A percentile compares a stretch with the other conserved stretches of the same genome.
phyloP scores from a whole-genome alignment of 2,797 vertebrate species.

The Halcyon leucocephala region DNA sequence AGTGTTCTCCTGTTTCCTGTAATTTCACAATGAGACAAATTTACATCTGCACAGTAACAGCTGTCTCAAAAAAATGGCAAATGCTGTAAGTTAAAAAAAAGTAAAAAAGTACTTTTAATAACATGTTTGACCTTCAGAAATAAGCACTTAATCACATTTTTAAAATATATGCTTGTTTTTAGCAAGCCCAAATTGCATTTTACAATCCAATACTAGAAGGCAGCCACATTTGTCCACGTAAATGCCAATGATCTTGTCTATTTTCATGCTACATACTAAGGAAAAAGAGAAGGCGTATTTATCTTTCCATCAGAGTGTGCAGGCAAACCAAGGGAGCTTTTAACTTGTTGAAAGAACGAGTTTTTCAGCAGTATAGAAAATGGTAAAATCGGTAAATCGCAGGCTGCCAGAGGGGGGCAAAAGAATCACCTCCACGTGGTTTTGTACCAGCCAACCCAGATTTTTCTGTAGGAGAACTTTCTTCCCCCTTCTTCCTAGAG shows the following conservation, averaged over 20 bases:
- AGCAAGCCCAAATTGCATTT: neutral
- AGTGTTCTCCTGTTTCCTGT: neutral
- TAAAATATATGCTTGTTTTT: neutral
- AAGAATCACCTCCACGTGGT: neutral
- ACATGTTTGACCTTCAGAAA: conserved; percentile 1
- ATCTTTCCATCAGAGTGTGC: neutral
- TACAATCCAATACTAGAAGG: neutral
- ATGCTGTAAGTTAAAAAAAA: neutral
- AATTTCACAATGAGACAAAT: neutral
- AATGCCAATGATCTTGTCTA: neutral
- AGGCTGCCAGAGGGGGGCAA: neutral
- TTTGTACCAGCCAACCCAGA: neutral
- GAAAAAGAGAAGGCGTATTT: neutral
- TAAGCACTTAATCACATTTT: neutral
- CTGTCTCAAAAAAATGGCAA: neutral
- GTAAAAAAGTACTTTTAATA: neutral
- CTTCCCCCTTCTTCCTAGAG: neutral
- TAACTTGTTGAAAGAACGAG: neutral
- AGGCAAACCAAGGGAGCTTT: neutral
- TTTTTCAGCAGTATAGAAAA: neutral
- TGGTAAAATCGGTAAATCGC: neutral
- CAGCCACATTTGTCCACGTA: neutral
- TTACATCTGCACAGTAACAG: neutral
- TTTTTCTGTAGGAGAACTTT: neutral
- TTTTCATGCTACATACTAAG: neutral